Evolutionary conservation across 1,140 invertebrate genomes (phyloP), one percentile per base, ranked within the genome.

Genomic region (Drosophila ficusphila): DNA sequence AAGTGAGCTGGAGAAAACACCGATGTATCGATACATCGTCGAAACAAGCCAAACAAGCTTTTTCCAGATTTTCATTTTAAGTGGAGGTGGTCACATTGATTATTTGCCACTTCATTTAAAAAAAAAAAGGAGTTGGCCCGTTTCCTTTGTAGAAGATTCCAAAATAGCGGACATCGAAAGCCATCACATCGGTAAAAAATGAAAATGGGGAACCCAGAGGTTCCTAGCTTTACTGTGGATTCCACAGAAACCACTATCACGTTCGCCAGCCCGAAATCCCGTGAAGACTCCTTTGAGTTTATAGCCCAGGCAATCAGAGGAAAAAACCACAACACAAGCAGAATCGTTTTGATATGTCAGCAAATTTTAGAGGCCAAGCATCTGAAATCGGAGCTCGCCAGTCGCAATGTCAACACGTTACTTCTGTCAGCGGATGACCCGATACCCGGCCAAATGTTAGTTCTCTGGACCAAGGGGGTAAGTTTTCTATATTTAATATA

Each of bases 301-400:
- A 2, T 46, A 3, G 42, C 42, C 2, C 7, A 27, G 1, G 27
- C 42, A 2, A 25, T 46, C 21, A 14, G 23, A 16, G 12, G 2
- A 9, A 27, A 9, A 11, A 8, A 25, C 8, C 6, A 19, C 1
- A 12, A 7, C 41, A 14, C 12, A 9, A 9, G 8, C 4, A 46
- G 12, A 27, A 46, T 9, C 9, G 11, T 46, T 46, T 11, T 46
- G 42, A 46, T 46, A 0, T 46, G 42, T 46, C 42, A 46, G 42
- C 42, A 46, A 2, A 27, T 11, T 27, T 16, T 0, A 3, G 42
- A 46, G 12, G 23, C 23, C 23, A 12, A 46, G 12, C 42, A 14
- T 16, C 8, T 46, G 42, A 25, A 46, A 46, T 27, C 4, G 23
- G 42, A 25, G 23, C 42, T 46, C 7, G 42, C 12, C 23, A 23